Evolutionary conservation across 2,888 invertebrate genomes (phyloP), one percentile per base, ranked within the genome.

Genomic region (Aleiodes alternator): DNA sequence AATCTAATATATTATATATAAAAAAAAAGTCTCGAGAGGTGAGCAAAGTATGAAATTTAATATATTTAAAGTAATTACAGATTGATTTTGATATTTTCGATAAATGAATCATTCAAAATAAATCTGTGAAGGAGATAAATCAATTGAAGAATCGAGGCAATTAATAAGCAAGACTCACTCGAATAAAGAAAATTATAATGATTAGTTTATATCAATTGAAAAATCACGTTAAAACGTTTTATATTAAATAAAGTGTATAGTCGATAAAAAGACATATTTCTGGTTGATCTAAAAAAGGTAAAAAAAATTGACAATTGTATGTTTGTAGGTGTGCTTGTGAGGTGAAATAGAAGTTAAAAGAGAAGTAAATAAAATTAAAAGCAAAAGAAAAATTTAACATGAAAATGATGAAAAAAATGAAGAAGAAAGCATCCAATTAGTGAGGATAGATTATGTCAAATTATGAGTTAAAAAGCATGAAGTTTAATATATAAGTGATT

Each of bases 401-500:
- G 43, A 64, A 55, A 69, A 61, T 72, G 48, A 69, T 56, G 29
- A 70, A 71, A 66, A 55, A 66, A 1, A 72, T 72, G 38, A 53
- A 56, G 23, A 72, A 53, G 59, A 75, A 68, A 59, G 69, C 70
- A 68, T 77, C 69, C 53, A 73, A 76, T 73, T 57, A 68, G 76
- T 69, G 78, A 75, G 71, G 73, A 69, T 80, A 51, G 51, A 73
- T 73, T 51, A 23, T 50, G 66, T 57, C 48, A 57, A 11, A 43
- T 43, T 43, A 85, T 80, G 81, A 85, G 80, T 57, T 85, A 84
- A 85, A 83, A 82, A 79, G 80, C 81, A 86, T 85, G 84, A 84
- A 83, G 83, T 83, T 84, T 85, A 83, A 84, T 43, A 55, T 70
- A 43, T 75, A 75, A 75, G 75, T 64, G 29, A 75, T 64, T 74